Conservation (phyloP, 1,140 invertebrate species). For the Aphidius gifuensis region DNA sequence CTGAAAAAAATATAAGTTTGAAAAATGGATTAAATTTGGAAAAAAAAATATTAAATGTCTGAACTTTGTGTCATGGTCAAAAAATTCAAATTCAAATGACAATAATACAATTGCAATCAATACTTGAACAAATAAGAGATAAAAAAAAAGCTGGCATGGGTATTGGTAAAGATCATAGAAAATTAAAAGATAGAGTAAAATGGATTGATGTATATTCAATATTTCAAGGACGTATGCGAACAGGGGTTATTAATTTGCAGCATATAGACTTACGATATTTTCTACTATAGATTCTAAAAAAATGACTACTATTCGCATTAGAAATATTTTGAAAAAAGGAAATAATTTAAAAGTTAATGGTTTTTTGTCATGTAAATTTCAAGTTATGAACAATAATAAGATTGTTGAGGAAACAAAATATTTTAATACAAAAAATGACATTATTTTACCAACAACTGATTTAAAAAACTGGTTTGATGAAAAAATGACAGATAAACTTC, state of each 20-base stretch:
- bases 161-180: background rate
- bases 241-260: slow-evolving; percentile 18
- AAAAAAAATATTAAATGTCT: background rate
- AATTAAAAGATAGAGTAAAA: background rate
- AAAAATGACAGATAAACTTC: slow-evolving; percentile 14
- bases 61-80: background rate
- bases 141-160: background rate
- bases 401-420: slow-evolving; percentile 18
- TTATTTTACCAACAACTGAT: slow-evolving; percentile 21
- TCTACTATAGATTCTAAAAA: slow-evolving; percentile 15
- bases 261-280: slow-evolving; percentile 19
- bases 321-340: slow-evolving; percentile 12
- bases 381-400: slow-evolving; percentile 16
- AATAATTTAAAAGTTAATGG: slow-evolving; percentile 24
- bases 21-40: background rate
- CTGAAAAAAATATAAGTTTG: no score
- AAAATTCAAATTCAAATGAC: background rate
- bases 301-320: background rate
- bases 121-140: background rate
- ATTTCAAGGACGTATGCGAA: slow-evolving; percentile 10
- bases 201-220: slow-evolving; percentile 12
- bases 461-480: slow-evolving; percentile 18
- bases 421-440: slow-evolving; percentile 23
- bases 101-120: background rate
- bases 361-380: slow-evolving; percentile 17